Evolutionary conservation across 2,797 vertebrate species (phyloP).

Genomic region (Graptemys geographica): DNA sequence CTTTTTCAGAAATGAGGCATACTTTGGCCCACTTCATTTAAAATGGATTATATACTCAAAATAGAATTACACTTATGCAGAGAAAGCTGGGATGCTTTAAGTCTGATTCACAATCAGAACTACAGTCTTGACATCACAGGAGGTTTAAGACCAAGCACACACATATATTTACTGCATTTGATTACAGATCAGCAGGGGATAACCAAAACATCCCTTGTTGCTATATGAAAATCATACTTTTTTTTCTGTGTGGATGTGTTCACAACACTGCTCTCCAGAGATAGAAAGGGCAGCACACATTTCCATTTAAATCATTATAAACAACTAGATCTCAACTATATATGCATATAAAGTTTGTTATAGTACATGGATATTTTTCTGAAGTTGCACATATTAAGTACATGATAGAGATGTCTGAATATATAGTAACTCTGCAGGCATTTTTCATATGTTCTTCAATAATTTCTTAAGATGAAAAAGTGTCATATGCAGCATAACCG

Average conservation of each 20-base stretch:
- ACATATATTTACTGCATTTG: constrained; percentile 37
- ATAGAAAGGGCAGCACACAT: constrained; percentile 54
- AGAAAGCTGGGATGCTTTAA: not conserved
- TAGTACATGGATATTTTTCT: constrained; percentile 33
- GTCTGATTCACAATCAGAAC: constrained; percentile 43
- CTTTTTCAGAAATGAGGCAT: constrained; percentile 31
- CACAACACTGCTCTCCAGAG: constrained; percentile 48
- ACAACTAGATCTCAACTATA: not conserved
- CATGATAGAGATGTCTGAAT: not conserved
- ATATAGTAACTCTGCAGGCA: constrained; percentile 36
- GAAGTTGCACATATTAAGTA: constrained; percentile 57
- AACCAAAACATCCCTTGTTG: constrained; percentile 36
- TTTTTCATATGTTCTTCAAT: constrained; percentile 28
- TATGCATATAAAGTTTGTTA: constrained; percentile 20
- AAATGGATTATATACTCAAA: constrained; percentile 39
- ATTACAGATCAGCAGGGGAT: constrained; percentile 57
- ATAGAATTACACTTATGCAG: constrained; percentile 4
- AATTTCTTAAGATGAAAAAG: constrained; percentile 15
- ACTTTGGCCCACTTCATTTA: constrained; percentile 58
- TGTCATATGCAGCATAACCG: not conserved
- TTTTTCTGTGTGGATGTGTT: constrained; percentile 8
- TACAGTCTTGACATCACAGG: constrained; percentile 31
- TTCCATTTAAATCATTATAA: constrained; percentile 43
- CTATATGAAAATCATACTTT: constrained; percentile 47
- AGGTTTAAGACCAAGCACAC: constrained; percentile 22